Evolutionary conservation across 2,888 invertebrate species (phyloP).

Genomic region (Homarus gammarus): DNA sequence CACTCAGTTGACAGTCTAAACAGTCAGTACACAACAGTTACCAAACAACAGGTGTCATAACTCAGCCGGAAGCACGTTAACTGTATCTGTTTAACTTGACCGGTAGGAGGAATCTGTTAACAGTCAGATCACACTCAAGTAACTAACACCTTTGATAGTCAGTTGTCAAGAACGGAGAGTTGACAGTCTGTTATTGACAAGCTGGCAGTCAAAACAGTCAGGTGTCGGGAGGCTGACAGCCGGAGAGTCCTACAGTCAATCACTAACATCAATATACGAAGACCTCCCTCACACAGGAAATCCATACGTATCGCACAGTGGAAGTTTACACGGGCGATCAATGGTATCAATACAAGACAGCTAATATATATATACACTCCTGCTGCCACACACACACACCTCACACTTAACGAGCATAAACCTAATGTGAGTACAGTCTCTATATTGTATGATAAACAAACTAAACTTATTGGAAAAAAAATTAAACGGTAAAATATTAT

Average conservation of each 20-base stretch:
- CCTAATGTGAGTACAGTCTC: not conserved
- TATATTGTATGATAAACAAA: not conserved
- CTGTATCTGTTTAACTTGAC: not conserved
- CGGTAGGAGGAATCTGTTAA: not conserved
- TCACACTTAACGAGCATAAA: not conserved
- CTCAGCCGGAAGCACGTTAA: too few relatives aligned
- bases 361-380: too few relatives aligned
- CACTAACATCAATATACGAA: conserved; percentile 38
- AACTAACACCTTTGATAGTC: not conserved
- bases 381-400: too few relatives aligned
- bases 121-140: not conserved
- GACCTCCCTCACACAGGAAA: conserved; percentile 47
- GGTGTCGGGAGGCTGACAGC: conserved; percentile 17
- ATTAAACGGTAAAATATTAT: too few relatives aligned
- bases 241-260: conserved; percentile 31
- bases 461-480: too few relatives aligned
- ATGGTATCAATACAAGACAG: conserved; percentile 44
- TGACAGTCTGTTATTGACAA: conserved; percentile 20
- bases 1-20: too few relatives aligned
- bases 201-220: conserved; percentile 37
- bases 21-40: too few relatives aligned
- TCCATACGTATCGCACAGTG: conserved; percentile 43
- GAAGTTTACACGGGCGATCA: conserved; percentile 60
- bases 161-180: not conserved
- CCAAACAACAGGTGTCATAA: too few relatives aligned